Conservation (phyloP, 1,140 invertebrate species). For the Neomicropteryx cornuta region DNA sequence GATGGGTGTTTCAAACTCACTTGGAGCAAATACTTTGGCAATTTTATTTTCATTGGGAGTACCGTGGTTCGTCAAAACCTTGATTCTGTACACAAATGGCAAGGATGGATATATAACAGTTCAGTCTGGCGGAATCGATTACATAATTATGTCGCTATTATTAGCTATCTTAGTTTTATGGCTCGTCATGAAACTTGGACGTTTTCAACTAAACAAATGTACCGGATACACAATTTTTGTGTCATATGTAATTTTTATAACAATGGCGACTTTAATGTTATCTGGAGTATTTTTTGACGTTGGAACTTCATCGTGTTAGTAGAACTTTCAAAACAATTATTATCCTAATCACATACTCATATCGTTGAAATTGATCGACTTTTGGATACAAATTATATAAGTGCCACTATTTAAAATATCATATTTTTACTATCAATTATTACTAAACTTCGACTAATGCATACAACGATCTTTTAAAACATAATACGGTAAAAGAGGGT, state of each 20-base stretch:
- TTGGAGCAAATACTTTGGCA: slow-evolving; percentile 77
- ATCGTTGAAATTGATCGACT: no score
- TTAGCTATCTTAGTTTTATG: slow-evolving; percentile 46
- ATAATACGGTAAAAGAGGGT: no score
- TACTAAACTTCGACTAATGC: no score
- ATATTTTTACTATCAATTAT: no score
- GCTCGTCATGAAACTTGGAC: slow-evolving; percentile 39
- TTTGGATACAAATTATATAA: no score
- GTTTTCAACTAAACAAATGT: slow-evolving; percentile 44
- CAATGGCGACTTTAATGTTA: slow-evolving; percentile 46
- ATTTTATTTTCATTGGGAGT: slow-evolving; percentile 76
- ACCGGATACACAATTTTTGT: slow-evolving; percentile 45
- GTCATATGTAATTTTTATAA: slow-evolving; percentile 51
- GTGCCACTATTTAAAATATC: no score
- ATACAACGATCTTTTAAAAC: no score
- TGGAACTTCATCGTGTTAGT: slow-evolving; percentile 32
- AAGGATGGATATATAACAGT: slow-evolving; percentile 33
- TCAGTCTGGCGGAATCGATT: slow-evolving; percentile 48
- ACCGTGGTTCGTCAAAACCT: slow-evolving; percentile 70
- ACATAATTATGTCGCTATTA: slow-evolving; percentile 51
- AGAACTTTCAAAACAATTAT: no score
- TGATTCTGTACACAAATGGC: slow-evolving; percentile 40
- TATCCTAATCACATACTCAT: no score
- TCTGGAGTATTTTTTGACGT: slow-evolving; percentile 40
- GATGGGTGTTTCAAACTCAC: slow-evolving; percentile 75